Conservation (phyloP, 2,113 vertebrate species). For the Urocitellus parryii region DNA sequence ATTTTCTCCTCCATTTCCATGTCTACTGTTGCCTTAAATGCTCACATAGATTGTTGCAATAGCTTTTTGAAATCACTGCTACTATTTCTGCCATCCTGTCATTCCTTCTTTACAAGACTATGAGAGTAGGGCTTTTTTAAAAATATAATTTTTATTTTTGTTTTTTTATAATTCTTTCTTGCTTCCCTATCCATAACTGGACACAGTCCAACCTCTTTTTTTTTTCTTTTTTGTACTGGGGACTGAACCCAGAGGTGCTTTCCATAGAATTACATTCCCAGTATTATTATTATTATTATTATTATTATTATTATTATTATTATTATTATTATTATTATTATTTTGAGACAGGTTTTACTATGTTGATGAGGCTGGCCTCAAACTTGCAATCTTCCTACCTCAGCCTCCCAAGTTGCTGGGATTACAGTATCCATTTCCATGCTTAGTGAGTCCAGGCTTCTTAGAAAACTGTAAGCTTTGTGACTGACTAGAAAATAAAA, state of each 20-base stretch:
- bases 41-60: not conserved
- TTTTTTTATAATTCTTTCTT: not conserved
- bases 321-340: too few species aligned
- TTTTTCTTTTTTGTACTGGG: too few species aligned
- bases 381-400: too few species aligned
- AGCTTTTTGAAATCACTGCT: not conserved
- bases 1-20: not conserved
- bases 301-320: too few species aligned
- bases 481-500: not conserved
- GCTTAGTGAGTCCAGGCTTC: not conserved
- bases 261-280: too few species aligned
- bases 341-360: too few species aligned
- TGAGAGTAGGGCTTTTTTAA: not conserved
- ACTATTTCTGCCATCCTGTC: not conserved
- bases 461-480: not conserved
- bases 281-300: too few species aligned
- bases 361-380: too few species aligned
- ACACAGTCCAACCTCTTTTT: not conserved
- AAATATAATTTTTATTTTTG: not conserved
- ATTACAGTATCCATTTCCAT: too few species aligned
- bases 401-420: too few species aligned
- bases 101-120: not conserved
- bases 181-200: not conserved
- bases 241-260: too few species aligned
- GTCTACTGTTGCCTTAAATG: not conserved